Percentiles rank a stretch among this genome's conserved stretches.
Conservation (phyloP, 2,888 invertebrate genomes). For the Galeopsomyia nigrocyanea region DNA sequence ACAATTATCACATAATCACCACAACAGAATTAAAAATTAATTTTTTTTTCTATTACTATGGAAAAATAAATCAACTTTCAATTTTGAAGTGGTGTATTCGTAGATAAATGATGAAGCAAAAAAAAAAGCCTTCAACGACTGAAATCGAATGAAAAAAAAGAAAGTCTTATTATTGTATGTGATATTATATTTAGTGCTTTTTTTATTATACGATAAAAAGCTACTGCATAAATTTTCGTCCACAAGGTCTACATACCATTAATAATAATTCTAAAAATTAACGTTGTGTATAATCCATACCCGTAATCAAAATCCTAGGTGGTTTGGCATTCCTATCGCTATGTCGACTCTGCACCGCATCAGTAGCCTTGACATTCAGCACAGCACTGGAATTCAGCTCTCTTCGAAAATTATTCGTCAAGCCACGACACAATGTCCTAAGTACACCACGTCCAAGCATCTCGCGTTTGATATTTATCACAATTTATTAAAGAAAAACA, state of each 20-base stretch:
- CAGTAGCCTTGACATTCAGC: constrained; percentile 17
- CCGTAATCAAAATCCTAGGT: constrained; percentile 74
- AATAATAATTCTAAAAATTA: background rate
- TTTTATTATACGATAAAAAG: too few relatives aligned
- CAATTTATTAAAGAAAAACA: background rate
- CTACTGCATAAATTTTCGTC: too few relatives aligned
- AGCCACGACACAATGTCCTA: background rate
- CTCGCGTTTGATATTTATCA: background rate
- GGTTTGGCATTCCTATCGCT: constrained; percentile 54
- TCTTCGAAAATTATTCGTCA: constrained; percentile 36
- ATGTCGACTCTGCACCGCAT: constrained; percentile 33
- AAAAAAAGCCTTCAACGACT: too few relatives aligned
- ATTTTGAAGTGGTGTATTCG: too few relatives aligned
- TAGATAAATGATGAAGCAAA: too few relatives aligned
- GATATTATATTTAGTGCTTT: too few relatives aligned
- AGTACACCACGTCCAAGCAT: constrained; percentile 37
- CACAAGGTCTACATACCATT: background rate
- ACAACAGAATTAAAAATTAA: too few relatives aligned
- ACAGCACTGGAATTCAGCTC: constrained; percentile 38
- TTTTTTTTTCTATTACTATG: too few relatives aligned
- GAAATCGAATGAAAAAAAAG: too few relatives aligned
- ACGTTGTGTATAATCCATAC: constrained; percentile 63
- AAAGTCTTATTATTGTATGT: too few relatives aligned
- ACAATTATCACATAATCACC: too few relatives aligned
- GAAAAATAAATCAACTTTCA: too few relatives aligned